Evolutionary conservation across 2,888 invertebrate genomes (phyloP), one percentile per base, ranked within the genome.

Genomic region (Chaitophorus viminalis): DNA sequence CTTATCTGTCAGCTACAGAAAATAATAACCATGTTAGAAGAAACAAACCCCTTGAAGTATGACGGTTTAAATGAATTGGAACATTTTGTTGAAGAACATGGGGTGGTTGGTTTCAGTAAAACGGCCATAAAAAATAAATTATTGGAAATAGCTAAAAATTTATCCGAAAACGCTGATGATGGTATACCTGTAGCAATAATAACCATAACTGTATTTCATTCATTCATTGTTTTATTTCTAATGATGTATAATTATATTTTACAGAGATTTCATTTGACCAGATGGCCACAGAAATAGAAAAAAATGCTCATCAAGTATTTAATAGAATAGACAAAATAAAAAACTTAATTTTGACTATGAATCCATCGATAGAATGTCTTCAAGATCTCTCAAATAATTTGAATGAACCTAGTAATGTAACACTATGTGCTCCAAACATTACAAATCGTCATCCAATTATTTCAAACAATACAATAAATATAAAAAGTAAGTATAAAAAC

Each of bases 261-360:
- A 72, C 25, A 85, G 85, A 0, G 5, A 31, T 39, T 54, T 70
- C 54, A 46, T 79, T 79, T 54, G 39, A 79, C 17, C 86, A 79
- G n/a, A 54, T 86, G 29, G 18, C 78, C 4, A 8, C 17, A 54
- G 86, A 86, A 39, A 78, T 86, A 25, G 86, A 86, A 60, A 86
- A 79, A 6, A n/a, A 33, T 54, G 33, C 54, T 79, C 60, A 29
- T 39, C 78, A 60, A 68, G 21, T 79, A 25, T 14, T 79, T n/a
- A 33, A 86, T 3, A 18, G 54, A 29, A 21, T 79, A 3, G 3
- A 6, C 29, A 86, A 68, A 52, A 78, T 86, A 46, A 78, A 86
- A 72, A 78, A 78, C n/a, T 33, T n/a, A 2, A 70, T 77, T 21
- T n/a, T 77, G n/a, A n/a, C 70, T 5, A 54, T 21, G 14, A 86